phyloP scores from a whole-genome alignment of 2,888 invertebrate genomes.

The Papilio demoleus region DNA sequence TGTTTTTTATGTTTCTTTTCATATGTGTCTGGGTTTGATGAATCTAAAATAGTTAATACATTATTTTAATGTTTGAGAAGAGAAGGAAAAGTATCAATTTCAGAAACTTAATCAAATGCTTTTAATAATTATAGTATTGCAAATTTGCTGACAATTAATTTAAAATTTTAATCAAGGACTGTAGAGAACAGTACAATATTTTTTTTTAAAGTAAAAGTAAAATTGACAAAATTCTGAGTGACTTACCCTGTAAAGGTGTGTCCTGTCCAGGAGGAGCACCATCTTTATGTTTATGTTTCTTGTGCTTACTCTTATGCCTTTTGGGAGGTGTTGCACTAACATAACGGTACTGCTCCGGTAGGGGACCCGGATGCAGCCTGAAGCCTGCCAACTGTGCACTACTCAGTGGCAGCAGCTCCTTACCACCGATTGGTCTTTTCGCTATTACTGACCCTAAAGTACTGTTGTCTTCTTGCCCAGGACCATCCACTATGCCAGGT shows the following conservation, averaged over 20 bases:
- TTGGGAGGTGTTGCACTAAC: conserved; percentile 95
- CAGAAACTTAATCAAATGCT: too few relatives aligned
- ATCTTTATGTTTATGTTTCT: conserved; percentile 96
- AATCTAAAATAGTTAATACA: conserved; percentile 68
- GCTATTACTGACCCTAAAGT: conserved; percentile 97
- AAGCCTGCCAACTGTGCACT: conserved; percentile 96
- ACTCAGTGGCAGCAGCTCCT: conserved; percentile 92
- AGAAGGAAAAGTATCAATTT: not conserved
- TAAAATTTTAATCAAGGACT: too few relatives aligned
- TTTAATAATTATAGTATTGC: too few relatives aligned
- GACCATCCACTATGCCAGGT: conserved; percentile 97
- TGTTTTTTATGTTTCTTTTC: conserved; percentile 98
- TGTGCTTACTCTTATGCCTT: conserved; percentile 97
- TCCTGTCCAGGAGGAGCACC: conserved; percentile 91
- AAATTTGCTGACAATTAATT: too few relatives aligned
- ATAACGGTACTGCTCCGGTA: conserved; percentile 97
- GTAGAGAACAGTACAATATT: too few relatives aligned
- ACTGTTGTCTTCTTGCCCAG: conserved; percentile 93
- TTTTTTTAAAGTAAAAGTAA: too few relatives aligned
- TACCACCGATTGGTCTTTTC: conserved; percentile 95
- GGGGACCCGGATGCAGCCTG: conserved; percentile 96
- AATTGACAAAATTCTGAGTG: not conserved
- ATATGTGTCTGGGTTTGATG: conserved; percentile 90
- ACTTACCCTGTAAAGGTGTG: conserved; percentile 87
- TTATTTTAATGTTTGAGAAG: not conserved